phyloP scores from a whole-genome alignment of 1,140 invertebrate genomes.

The Hyles vespertilio region DNA sequence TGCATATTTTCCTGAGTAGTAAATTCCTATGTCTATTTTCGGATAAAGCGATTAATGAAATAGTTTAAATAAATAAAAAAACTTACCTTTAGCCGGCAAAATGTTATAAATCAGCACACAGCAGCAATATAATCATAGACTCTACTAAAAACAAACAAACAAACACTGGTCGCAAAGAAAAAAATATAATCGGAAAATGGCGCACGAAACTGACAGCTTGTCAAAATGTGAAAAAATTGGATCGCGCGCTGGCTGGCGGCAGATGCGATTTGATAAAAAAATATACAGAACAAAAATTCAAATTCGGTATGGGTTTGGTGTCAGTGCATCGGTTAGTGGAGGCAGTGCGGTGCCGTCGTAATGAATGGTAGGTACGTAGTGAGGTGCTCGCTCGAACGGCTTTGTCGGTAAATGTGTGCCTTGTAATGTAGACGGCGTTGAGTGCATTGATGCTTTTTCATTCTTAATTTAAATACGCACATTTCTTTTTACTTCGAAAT shows the following conservation, averaged over 20 bases:
- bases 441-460: too few species aligned
- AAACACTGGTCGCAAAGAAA: constrained; percentile 26
- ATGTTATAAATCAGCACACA: constrained; percentile 20
- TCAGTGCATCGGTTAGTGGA: constrained; percentile 47
- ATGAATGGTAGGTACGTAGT: constrained; percentile 60
- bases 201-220: constrained; percentile 41
- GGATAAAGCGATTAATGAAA: too few species aligned
- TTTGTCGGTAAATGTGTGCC: constrained; percentile 62
- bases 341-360: constrained; percentile 43
- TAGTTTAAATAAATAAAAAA: neutral
- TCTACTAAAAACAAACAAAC: constrained; percentile 9
- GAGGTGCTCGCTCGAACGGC: constrained; percentile 56
- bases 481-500: too few species aligned
- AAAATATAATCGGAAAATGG: constrained; percentile 35
- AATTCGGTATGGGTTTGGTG: constrained; percentile 42
- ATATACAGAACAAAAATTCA: constrained; percentile 34
- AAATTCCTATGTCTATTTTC: too few species aligned
- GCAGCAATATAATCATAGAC: constrained; percentile 20
- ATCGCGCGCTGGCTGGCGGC: constrained; percentile 10
- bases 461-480: too few species aligned
- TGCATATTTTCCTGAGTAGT: too few species aligned
- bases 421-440: constrained; percentile 34
- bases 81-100: constrained; percentile 32
- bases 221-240: constrained; percentile 30
- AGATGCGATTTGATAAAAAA: constrained; percentile 9